These are phyloP conservation scores for Pararge aegeria DNA, from an alignment of 1,140 invertebrate species.

Conservation along the genomic window DNA sequence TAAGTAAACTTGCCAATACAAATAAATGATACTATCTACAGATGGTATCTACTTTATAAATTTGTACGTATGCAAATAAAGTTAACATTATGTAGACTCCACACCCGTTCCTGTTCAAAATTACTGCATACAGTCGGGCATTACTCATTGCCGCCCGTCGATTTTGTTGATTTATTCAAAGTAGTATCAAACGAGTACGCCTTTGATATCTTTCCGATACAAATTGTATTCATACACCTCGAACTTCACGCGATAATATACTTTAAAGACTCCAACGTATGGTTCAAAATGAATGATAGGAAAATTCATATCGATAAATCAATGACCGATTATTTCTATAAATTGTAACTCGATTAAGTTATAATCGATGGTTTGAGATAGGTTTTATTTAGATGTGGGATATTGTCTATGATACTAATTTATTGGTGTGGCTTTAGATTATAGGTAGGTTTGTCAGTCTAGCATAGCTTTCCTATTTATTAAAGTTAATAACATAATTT, in stretches of 20 bases:
- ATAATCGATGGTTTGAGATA: conserved; percentile 65
- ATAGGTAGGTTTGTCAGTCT: background rate
- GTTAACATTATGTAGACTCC: conserved; percentile 37
- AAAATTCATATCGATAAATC: conserved; percentile 53
- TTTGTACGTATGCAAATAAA: too few species aligned
- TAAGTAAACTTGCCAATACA: too few species aligned
- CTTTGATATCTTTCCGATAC: conserved; percentile 67
- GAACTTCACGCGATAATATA: conserved; percentile 24
- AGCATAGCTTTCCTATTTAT: background rate
- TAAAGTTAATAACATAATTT: too few species aligned
- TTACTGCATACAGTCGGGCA: conserved; percentile 56
- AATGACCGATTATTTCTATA: conserved; percentile 77
- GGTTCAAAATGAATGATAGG: conserved; percentile 16
- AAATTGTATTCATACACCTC: conserved; percentile 58
- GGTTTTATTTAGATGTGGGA: conserved; percentile 28
- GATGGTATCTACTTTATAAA: too few species aligned
- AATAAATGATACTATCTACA: too few species aligned
- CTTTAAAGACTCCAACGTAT: conserved; percentile 25
- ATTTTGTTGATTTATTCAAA: conserved; percentile 78
- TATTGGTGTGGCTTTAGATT: background rate
- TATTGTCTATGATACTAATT: conserved; percentile 12
- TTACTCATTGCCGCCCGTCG: conserved; percentile 71
- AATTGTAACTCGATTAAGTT: conserved; percentile 78
- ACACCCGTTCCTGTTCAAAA: conserved; percentile 41
- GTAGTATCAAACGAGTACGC: conserved; percentile 55